Base-by-base conservation (phyloP, 2,888 invertebrate genomes). In the Aethes cnicana region DNA sequence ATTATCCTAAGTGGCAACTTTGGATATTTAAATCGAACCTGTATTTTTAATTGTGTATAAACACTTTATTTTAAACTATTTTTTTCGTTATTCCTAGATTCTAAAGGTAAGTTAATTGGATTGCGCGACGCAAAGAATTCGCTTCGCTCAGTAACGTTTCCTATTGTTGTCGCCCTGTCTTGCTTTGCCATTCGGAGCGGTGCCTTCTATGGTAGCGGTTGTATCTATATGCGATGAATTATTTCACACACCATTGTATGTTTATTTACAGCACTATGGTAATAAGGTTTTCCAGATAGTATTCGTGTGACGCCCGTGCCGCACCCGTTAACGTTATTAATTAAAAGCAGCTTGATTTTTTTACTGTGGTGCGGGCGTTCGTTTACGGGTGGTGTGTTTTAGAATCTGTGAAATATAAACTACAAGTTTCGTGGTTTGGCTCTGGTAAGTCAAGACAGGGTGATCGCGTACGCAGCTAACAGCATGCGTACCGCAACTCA, bases 391-490 rank as follows among this genome's bases (percentile, higher is more conserved):
- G 17, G 17, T n/a, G 5, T 32, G 8, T 17, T 17, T 7, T n/a
- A n/a, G n/a, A n/a, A n/a, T n/a, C n/a, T n/a, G n/a, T n/a, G n/a
- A n/a, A n/a, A n/a, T n/a, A n/a, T n/a, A n/a, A n/a, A n/a, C n/a
- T n/a, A n/a, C n/a, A n/a, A n/a, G 3, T 20, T 7, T n/a, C 8
- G 17, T 17, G 17, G 4, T 11, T 9, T 23, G 28, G 7, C 21
- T 30, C 14, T 32, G 55, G 60, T 59, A 54, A 56, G 57, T 56
- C 49, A 60, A 62, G 60, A 54, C 61, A 55, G 61, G 56, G 63
- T 61, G 61, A 58, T 46, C 32, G 25, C 47, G 35, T 53, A 49
- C 54, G 54, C 57, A 50, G 54, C 49, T 48, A 52, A 48, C 55
- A 25, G 53, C 53, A 53, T 55, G 58, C 50, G 53, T 43, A 49